A percentile compares a stretch with the other conserved stretches of the same genome.
Conservation (phyloP, 1,140 invertebrate species). For the Tribolium madens region DNA sequence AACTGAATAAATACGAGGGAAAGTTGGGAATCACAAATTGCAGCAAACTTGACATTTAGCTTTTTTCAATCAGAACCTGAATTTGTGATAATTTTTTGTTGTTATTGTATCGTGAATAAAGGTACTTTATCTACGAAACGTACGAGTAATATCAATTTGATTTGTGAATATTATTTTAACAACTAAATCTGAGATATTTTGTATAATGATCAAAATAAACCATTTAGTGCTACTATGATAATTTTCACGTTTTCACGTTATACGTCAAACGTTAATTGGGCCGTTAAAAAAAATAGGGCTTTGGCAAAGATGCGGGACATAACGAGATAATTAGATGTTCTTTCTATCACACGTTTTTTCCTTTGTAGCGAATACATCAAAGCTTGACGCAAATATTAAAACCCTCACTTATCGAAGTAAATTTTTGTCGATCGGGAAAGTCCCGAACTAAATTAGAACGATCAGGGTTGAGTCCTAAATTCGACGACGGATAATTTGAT, state of each 20-base stretch:
- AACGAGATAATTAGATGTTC: constrained; percentile 1
- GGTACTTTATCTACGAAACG: neutral
- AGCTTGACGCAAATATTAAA: neutral
- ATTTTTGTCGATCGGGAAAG: neutral
- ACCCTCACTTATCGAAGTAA: neutral
- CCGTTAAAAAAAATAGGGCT: neutral
- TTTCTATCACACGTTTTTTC: constrained; percentile 12
- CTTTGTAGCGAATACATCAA: neutral
- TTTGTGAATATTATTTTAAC: constrained; percentile 20
- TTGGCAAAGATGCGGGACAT: neutral
- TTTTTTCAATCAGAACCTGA: neutral
- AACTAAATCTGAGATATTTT: constrained; percentile 1
- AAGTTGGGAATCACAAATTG: neutral
- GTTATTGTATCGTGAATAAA: neutral
- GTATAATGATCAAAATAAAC: neutral
- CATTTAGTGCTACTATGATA: neutral
- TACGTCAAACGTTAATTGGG: neutral
- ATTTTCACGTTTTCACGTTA: neutral
- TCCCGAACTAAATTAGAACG: constrained; percentile 12
- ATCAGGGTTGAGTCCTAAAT: constrained; percentile 21
- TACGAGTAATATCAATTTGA: constrained; percentile 1
- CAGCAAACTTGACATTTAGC: neutral
- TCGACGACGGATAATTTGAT: constrained; percentile 32
- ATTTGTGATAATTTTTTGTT: neutral
- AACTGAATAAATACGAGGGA: neutral